Percentiles rank a stretch among this genome's conserved stretches.
Conservation (phyloP, 2,888 invertebrate species). For the Cabera pusaria region DNA sequence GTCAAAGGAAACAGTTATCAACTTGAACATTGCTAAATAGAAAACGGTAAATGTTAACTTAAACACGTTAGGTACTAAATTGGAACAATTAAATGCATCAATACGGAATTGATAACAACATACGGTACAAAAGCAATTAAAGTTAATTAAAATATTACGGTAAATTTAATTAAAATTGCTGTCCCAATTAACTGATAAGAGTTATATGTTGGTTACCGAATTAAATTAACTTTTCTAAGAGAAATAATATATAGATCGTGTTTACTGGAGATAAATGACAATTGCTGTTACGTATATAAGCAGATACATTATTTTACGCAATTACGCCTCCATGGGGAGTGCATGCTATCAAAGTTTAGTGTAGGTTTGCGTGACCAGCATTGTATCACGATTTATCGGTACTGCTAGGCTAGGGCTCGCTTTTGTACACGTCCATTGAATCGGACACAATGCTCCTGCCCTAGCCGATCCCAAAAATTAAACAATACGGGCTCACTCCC, state of each 20-base stretch:
- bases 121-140: constrained; percentile 12
- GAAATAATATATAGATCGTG: too few relatives aligned
- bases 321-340: too few relatives aligned
- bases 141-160: constrained; percentile 1
- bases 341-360: constrained; percentile 37
- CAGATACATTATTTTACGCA: too few relatives aligned
- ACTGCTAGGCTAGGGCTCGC: constrained; percentile 49
- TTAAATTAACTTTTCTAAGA: too few relatives aligned
- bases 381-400: constrained; percentile 55
- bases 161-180: constrained; percentile 2
- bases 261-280: too few relatives aligned
- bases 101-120: constrained; percentile 10
- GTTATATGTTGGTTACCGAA: too few relatives aligned
- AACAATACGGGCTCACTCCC: constrained; percentile 50
- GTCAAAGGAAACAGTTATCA: constrained; percentile 35
- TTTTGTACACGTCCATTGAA: constrained; percentile 56
- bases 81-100: constrained; percentile 24
- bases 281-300: too few relatives aligned
- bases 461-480: constrained; percentile 57
- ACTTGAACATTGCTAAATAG: constrained; percentile 21
- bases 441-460: constrained; percentile 55
- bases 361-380: constrained; percentile 57
- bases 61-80: constrained; percentile 16
- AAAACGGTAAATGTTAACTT: constrained; percentile 20
- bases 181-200: too few relatives aligned